Evolutionary conservation across 2,113 vertebrate species (phyloP).

Genomic region (Erythrocebus patas): DNA sequence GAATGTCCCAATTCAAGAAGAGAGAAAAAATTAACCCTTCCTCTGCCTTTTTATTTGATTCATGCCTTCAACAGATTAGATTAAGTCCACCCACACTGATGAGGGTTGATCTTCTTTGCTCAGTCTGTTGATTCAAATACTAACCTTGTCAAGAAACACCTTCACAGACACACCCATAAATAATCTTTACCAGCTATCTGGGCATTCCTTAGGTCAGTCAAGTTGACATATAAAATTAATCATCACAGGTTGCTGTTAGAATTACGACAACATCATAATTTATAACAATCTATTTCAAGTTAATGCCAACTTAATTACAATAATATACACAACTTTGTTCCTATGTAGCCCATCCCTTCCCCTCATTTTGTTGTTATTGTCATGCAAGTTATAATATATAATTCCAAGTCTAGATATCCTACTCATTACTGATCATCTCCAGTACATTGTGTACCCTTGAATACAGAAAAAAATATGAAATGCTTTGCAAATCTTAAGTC

Average conservation of each 20-base stretch:
- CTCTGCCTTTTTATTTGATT: background rate
- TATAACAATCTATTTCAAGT: background rate
- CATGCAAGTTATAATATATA: background rate
- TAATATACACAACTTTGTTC: background rate
- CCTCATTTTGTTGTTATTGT: background rate
- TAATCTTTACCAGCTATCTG: background rate
- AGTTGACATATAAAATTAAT: background rate
- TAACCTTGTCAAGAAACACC: background rate
- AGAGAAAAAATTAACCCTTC: background rate
- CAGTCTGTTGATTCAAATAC: background rate
- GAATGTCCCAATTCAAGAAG: background rate
- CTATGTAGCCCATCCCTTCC: background rate
- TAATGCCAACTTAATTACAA: background rate
- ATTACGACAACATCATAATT: background rate
- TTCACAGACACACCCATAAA: background rate
- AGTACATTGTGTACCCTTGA: background rate
- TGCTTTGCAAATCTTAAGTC: background rate
- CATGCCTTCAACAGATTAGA: background rate
- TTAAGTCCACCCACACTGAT: background rate
- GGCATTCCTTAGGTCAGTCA: background rate
- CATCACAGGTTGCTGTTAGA: background rate
- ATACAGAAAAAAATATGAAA: background rate
- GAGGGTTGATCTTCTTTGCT: background rate
- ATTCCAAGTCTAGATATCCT: no score
- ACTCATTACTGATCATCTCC: no score